Base-by-base conservation (phyloP, 2,797 vertebrate genomes). In the Ctenochaetus hawaiiensis region DNA sequence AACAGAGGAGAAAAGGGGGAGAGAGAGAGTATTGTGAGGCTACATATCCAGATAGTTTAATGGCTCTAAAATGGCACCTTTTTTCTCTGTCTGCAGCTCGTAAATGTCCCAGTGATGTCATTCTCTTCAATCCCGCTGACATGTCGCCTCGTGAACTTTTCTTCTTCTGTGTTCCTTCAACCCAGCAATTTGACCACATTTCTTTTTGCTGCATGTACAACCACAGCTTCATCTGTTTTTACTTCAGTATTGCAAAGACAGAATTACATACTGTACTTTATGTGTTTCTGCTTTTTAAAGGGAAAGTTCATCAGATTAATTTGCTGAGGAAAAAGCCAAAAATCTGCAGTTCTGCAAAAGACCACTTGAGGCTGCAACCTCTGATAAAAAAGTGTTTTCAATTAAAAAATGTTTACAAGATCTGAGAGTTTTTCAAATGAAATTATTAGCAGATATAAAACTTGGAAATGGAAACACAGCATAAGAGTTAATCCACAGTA, bases 51-150 rank as follows among this genome's bases (percentile, higher is more conserved):
- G 88, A 86, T 65, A 47, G 57, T 66, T 82, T 89, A 87, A 89
- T 78, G 75, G 83, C 61, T 86, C 51, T 57, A 17, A 90, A 86
- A 85, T 83, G 59, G 72, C 62, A 60, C 64, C 13, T 30, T 80
- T 77, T 66, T 74, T 44, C 53, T 57, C 56, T 3, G n/a, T 67
- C 52, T 78, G 62, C 58, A 37, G 67, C 65, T 87, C 71, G 3
- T 64, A 79, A 80, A 84, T 43, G 62, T 58, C 30, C 43, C 53
- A 0, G 23, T 45, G 34, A 75, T 53, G 83, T 77, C 74, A 30
- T 62, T 44, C 45, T 49, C 69, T 61, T 72, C 48, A 56, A 12
- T 44, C 49, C 2, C 8, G 23, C 58, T 20, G 70, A 65, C 83
- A 54, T 62, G 61, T 63, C n/a, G 9, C 48, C 47, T 48, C 26